These are phyloP conservation scores for Leptoclinus maculatus DNA, from an alignment of 2,797 vertebrate species.

Conservation along the genomic window DNA sequence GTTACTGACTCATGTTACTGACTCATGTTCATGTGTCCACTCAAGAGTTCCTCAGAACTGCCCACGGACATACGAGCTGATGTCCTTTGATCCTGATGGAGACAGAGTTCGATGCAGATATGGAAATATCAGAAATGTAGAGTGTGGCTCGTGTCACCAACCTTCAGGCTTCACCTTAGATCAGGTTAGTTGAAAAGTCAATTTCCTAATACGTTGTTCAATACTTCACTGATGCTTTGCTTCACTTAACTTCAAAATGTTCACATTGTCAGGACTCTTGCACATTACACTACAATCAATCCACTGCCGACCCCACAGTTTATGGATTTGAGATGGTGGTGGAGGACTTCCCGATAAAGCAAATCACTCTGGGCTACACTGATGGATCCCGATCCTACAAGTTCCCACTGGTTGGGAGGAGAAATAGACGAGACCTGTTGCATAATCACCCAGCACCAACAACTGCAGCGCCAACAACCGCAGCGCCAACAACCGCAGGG, in stretches of 20 bases:
- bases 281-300: slow-evolving; percentile 38
- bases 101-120: slow-evolving; percentile 72
- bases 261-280: slow-evolving; percentile 55
- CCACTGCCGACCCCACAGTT: rapidly evolving
- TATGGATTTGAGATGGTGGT: slow-evolving; percentile 70
- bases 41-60: slow-evolving; percentile 76
- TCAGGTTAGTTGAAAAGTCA: slow-evolving; percentile 52
- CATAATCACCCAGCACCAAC: too few species aligned
- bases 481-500: background rate
- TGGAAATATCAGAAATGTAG: rapidly evolving
- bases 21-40: slow-evolving; percentile 4
- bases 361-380: slow-evolving; percentile 53
- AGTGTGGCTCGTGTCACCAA: slow-evolving; percentile 53
- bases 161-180: slow-evolving; percentile 60
- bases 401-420: background rate
- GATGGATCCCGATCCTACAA: slow-evolving; percentile 47
- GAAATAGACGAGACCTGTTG: slow-evolving; percentile 26
- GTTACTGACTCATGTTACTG: too few species aligned
- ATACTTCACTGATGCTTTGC: background rate
- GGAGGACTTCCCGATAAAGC: slow-evolving; percentile 67
- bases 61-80: slow-evolving; percentile 56
- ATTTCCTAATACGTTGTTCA: background rate
- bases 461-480: too few species aligned
- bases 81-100: slow-evolving; percentile 68
- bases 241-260: background rate